phyloP scores from a whole-genome alignment of 2,113 vertebrate genomes.

The Tachuris rubrigastra region DNA sequence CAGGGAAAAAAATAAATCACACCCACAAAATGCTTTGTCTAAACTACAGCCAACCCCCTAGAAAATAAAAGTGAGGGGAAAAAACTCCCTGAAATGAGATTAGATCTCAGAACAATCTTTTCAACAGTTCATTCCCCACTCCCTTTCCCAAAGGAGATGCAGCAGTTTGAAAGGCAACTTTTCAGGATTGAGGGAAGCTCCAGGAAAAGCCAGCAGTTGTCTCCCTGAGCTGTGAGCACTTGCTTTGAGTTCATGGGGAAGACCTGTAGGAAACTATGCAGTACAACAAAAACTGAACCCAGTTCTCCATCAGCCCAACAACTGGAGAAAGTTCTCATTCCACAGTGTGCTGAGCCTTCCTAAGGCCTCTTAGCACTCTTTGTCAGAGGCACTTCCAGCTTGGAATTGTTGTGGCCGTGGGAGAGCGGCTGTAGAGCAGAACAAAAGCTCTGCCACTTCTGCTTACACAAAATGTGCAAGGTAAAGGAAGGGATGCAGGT shows the following conservation, averaged over 20 bases:
- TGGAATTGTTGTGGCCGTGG: not conserved
- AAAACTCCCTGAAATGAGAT: not conserved
- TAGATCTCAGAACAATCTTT: not conserved
- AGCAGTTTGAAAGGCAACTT: not conserved
- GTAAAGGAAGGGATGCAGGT: not conserved
- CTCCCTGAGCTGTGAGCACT: not conserved
- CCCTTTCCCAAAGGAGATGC: not conserved
- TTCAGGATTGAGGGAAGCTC: not conserved
- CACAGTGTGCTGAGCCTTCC: not conserved
- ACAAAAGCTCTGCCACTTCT: not conserved
- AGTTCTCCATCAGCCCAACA: not conserved
- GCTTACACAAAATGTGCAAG: not conserved
- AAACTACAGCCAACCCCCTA: not conserved
- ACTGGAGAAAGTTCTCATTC: not conserved
- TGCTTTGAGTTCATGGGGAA: not conserved
- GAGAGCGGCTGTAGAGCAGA: not conserved
- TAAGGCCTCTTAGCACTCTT: not conserved
- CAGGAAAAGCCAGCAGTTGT: not conserved
- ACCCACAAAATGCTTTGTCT: conserved; percentile 34
- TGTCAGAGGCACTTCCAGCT: not conserved
- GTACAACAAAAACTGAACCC: not conserved
- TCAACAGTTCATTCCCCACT: not conserved
- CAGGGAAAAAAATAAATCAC: not conserved
- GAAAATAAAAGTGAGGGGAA: not conserved
- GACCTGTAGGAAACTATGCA: not conserved